Conservation (phyloP, 2,797 vertebrate species). For the Dryobates pubescens region DNA sequence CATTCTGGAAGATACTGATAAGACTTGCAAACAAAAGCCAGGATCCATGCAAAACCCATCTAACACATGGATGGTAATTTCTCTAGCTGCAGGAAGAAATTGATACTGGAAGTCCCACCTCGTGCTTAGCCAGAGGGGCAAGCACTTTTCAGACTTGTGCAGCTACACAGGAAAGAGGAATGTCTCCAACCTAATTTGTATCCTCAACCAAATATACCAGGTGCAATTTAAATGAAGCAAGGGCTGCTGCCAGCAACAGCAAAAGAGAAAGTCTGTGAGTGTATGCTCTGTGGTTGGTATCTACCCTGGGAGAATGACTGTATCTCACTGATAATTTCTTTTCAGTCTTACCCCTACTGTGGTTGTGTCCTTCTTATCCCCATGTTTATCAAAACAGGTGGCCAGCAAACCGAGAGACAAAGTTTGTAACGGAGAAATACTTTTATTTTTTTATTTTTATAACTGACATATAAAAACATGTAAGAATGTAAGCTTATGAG, state of each 20-base stretch:
- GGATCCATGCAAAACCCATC: conserved; percentile 8
- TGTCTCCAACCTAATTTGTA: background rate
- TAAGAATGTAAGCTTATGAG: background rate
- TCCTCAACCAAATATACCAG: conserved; percentile 1
- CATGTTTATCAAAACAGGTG: background rate
- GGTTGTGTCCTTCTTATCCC: background rate
- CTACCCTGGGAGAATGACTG: background rate
- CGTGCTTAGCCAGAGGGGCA: background rate
- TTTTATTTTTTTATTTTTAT: no score
- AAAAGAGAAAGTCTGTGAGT: conserved; percentile 15
- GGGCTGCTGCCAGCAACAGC: conserved; percentile 4
- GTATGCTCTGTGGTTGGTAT: background rate
- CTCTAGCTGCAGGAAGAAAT: background rate
- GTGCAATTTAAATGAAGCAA: conserved; percentile 30
- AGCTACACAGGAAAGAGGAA: background rate
- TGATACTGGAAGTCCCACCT: background rate
- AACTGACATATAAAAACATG: background rate
- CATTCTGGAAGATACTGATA: conserved; percentile 22
- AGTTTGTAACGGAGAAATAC: background rate
- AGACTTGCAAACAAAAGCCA: conserved; percentile 30
- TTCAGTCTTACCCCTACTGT: background rate
- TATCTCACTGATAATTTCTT: background rate
- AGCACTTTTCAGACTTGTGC: background rate
- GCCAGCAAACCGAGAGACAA: background rate
- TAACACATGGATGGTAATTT: background rate